Base-by-base conservation (phyloP, 30 jellyfish, hydroid and myxozoan genomes). In the Turritopsis dohrnii region DNA sequence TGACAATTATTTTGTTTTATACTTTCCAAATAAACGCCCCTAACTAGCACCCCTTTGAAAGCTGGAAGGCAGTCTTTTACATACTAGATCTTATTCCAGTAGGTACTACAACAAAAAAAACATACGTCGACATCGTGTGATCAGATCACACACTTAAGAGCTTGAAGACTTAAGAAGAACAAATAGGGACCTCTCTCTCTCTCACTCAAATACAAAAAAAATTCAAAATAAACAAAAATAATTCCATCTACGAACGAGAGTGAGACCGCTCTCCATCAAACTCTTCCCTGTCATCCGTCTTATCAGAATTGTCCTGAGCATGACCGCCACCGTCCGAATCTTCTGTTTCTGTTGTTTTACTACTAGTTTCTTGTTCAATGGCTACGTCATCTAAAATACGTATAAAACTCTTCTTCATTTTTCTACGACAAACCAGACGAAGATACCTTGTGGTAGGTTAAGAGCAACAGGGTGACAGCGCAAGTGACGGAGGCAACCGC, bases 401-500 rank as follows among this genome's bases (percentile, higher is more conserved):
- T 41, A 41, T 41, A 41, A 41, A 41, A 41, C 60, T 41, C 13
- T 13, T 41, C 60, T 41, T 41, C 60, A 41, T 3, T 41, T 41
- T 41, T 41, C 13, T 41, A 41, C 60, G 60, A 41, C 60, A 41
- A 13, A 41, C 60, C 60, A 3, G 60, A 41, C 60, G 60, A 41
- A n/a, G 77, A 0, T n/a, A 69, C 77, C 28, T 69, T 23, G 30
- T 69, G 77, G 30, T 69, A 69, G 8, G 77, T 69, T 17, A 69
- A 27, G 77, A 69, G 77, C 18, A 80, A 80, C 52, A 80, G 87
- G 29, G 53, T 26, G 0, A 82, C 26, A n/a, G 28, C 85, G 60
- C 71, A 82, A 24, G 83, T 29, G 29, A 82, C 86, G 21, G 83
- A 27, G 3, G 86, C 71, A 66, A 82, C 25, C n/a, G 86, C 72